These are phyloP conservation scores for Triplophysa dalaica DNA, from an alignment of 2,113 vertebrate genomes.

Conservation along the genomic window DNA sequence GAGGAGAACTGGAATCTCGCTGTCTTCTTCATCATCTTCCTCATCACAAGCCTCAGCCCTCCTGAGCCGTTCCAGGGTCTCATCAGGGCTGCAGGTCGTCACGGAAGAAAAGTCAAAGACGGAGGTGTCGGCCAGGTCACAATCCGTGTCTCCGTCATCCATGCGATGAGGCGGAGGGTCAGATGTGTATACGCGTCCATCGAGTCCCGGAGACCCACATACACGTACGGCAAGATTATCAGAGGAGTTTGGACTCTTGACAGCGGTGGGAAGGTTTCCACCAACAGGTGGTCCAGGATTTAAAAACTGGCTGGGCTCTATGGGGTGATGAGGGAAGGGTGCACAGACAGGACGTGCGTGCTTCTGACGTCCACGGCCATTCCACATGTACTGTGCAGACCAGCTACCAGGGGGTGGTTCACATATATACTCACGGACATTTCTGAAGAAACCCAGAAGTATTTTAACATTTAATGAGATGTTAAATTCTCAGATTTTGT, in stretches of 20 bases:
- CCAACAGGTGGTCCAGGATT: slow-evolving; percentile 23
- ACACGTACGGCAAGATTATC: slow-evolving; percentile 38
- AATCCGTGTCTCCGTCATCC: slow-evolving; percentile 67
- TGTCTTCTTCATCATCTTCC: slow-evolving; percentile 69
- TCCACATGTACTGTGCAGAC: slow-evolving; percentile 25
- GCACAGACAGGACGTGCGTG: background rate
- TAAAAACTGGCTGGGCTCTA: background rate
- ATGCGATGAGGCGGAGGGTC: slow-evolving; percentile 35
- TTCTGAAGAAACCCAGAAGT: slow-evolving; percentile 6
- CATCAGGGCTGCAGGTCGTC: slow-evolving; percentile 73
- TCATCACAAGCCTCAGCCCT: slow-evolving; percentile 48
- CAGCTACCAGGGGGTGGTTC: slow-evolving; percentile 31
- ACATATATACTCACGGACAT: slow-evolving; percentile 26
- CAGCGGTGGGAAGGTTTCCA: background rate
- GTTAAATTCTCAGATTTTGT: too few relatives aligned
- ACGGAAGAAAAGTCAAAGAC: slow-evolving; percentile 77
- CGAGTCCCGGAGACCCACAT: slow-evolving; percentile 45
- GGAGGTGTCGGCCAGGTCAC: slow-evolving; percentile 65
- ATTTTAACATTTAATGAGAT: too few relatives aligned
- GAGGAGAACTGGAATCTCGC: slow-evolving; percentile 74
- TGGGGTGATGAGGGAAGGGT: slow-evolving; percentile 11
- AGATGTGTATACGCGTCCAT: slow-evolving; percentile 42
- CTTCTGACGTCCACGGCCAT: slow-evolving; percentile 1
- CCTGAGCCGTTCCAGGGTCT: slow-evolving; percentile 60
- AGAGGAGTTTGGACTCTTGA: slow-evolving; percentile 30